A percentile compares a stretch with the other conserved stretches of the same genome.
These are phyloP conservation scores for Eueides isabella DNA, from an alignment of 1,140 invertebrate species.

Conservation along the genomic window DNA sequence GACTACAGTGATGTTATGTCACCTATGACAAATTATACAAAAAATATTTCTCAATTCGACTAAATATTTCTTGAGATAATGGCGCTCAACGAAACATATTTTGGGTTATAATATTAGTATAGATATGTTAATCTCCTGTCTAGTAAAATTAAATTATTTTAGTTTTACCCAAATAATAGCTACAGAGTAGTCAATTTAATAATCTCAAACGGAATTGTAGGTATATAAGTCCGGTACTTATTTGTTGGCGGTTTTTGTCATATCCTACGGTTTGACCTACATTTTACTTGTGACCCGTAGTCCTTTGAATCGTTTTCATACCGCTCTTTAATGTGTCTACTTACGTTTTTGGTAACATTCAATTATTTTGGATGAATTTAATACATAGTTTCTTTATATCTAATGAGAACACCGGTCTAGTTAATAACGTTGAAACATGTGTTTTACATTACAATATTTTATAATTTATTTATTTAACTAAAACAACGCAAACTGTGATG, in stretches of 20 bases:
- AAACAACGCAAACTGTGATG: no score
- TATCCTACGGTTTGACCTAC: slow-evolving; percentile 47
- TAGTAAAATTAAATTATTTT: background rate
- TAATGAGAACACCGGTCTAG: background rate
- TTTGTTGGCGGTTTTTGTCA: slow-evolving; percentile 41
- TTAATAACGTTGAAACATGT: background rate
- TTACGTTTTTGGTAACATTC: background rate
- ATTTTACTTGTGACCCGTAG: slow-evolving; percentile 44
- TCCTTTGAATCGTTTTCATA: slow-evolving; percentile 23
- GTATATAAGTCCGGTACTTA: slow-evolving; percentile 35
- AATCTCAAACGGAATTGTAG: background rate
- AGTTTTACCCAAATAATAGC: background rate
- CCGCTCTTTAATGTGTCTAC: background rate
- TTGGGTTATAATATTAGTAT: no score
- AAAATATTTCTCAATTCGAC: no score
- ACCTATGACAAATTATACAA: no score
- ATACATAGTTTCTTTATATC: background rate
- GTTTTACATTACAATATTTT: no score
- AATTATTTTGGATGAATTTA: background rate
- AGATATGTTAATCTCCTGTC: no score
- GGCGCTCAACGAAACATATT: no score
- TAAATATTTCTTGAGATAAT: no score
- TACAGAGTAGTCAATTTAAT: background rate
- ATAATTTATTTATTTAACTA: no score
- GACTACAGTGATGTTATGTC: no score